Evolutionary conservation across 2,113 vertebrate species (phyloP).

Genomic region (Amphiprion percula): DNA sequence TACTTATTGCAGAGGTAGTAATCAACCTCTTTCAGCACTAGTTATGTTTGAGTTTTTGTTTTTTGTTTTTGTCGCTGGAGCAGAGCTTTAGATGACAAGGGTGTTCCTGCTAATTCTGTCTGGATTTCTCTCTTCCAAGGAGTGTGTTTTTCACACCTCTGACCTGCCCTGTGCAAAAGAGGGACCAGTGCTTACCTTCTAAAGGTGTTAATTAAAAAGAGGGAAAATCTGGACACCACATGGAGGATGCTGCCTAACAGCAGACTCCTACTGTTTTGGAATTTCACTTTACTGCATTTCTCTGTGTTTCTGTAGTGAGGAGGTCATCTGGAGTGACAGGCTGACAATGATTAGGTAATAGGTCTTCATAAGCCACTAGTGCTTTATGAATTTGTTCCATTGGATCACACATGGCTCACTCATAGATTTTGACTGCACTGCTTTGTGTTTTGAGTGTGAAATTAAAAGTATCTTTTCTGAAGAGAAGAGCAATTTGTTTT

Average conservation of each 20-base stretch:
- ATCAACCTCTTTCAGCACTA: background rate
- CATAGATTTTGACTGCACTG: constrained; percentile 2
- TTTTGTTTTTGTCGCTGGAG: background rate
- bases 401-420: constrained; percentile 36
- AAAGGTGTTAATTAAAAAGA: constrained; percentile 72
- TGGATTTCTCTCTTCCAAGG: constrained; percentile 14
- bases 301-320: constrained; percentile 58
- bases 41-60: background rate
- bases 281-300: constrained; percentile 53
- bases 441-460: constrained; percentile 10
- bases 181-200: constrained; percentile 45
- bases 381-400: constrained; percentile 42
- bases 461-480: background rate
- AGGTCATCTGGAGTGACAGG: constrained; percentile 71
- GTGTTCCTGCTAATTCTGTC: background rate
- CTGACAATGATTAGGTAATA: constrained; percentile 70
- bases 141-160: constrained; percentile 45
- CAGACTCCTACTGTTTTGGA: constrained; percentile 46
- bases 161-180: constrained; percentile 51
- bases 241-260: constrained; percentile 54
- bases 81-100: background rate
- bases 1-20: background rate
- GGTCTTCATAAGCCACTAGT: constrained; percentile 58
- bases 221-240: constrained; percentile 51
- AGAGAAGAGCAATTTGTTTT: constrained; percentile 12